Base-by-base conservation (phyloP, 2,113 vertebrate genomes). In the Turdus rufiventris region DNA sequence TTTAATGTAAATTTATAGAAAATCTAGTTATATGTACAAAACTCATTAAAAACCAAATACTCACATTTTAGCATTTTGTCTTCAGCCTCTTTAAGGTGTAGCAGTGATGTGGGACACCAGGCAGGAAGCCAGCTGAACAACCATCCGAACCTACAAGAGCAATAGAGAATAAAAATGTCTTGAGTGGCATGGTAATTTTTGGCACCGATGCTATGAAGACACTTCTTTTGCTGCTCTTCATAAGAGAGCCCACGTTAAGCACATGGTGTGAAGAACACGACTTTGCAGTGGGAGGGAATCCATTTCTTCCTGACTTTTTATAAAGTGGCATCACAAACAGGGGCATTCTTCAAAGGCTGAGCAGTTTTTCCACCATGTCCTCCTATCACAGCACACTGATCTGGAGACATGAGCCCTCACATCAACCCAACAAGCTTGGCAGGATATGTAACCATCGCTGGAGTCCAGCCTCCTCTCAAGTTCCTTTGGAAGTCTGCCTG, bases 11-110 rank as follows among this genome's bases (percentile, higher is more conserved):
- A 88, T 40, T 31, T 33, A 88, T 12, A 77, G n/a, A 79, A 76
- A 70, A 85, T 12, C 31, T 50, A 40, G 23, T 50, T 48, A 3
- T 25, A 66, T 10, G 18, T 73, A 33, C 33, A 71, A 47, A 81
- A 61, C 10, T 72, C 73, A 48, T 2, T 31, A 56, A 76, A 77
- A 63, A 14, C 12, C 91, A 74, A 79, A 84, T 31, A 83, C 99
- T 98, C 98, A 99, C 99, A 98, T 95, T 98, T 98, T 70, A 99
- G 97, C 96, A 99, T 99, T 96, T 97, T 98, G 91, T 99, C 98
- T 95, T 99, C 99, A 58, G 98, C 99, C 76, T 98, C 97, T 97
- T 98, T 98, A 34, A 99, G 98, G 78, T 98, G 98, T n/a, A 93
- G 96, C 68, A 97, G 90, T 45, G 99, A 99, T 5, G 98, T 98